phyloP scores from a whole-genome alignment of 2,888 invertebrate genomes.

The Caenorhabditis imperialis region DNA sequence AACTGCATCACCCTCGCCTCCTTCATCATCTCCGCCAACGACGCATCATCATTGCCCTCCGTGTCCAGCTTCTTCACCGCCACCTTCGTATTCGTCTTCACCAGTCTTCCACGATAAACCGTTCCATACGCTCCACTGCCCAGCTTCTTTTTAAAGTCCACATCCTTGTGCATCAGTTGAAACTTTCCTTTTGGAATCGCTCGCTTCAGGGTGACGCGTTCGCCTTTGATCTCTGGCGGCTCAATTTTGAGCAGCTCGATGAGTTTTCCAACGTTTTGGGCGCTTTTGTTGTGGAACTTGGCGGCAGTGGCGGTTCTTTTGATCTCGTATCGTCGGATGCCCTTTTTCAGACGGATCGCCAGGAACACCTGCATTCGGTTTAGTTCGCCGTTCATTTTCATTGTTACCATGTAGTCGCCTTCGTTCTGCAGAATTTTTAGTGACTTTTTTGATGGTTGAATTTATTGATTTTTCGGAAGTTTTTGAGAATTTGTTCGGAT shows the following conservation, averaged over 20 bases:
- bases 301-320: conserved; percentile 26
- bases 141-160: conserved; percentile 66
- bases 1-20: conserved; percentile 74
- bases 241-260: conserved; percentile 55
- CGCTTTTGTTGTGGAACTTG: conserved; percentile 14
- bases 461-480: no score
- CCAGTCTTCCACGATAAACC: conserved; percentile 67
- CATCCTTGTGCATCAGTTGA: conserved; percentile 67
- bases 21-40: conserved; percentile 72
- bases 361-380: conserved; percentile 45
- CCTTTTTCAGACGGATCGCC: conserved; percentile 48
- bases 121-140: conserved; percentile 72
- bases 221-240: conserved; percentile 48
- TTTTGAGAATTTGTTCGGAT: no score
- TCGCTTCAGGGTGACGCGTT: conserved; percentile 57
- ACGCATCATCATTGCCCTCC: conserved; percentile 56
- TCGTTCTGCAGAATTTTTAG: conserved; percentile 46
- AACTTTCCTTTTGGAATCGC: conserved; percentile 68
- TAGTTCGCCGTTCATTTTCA: conserved; percentile 29
- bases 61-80: conserved; percentile 60
- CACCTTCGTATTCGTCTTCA: conserved; percentile 42
- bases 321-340: conserved; percentile 55
- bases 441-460: no score
- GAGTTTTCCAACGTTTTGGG: conserved; percentile 47
- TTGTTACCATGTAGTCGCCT: conserved; percentile 49